Evolutionary conservation across 2,888 invertebrate species (phyloP).

Genomic region (Epinotia demarniana): DNA sequence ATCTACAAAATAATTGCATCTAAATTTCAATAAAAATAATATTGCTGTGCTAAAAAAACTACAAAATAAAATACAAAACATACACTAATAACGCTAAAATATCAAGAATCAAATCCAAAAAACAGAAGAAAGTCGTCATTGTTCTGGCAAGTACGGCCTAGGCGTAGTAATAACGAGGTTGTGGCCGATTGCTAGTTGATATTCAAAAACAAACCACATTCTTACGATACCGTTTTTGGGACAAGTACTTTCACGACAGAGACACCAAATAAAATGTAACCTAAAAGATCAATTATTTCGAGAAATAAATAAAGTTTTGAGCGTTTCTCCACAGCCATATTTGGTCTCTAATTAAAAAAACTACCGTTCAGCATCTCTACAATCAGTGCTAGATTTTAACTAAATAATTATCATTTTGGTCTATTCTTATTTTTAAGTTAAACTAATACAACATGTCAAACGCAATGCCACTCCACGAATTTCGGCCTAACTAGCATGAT

Average conservation of each 20-base stretch:
- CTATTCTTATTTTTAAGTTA: not conserved
- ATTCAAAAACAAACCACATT: not conserved
- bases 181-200: not conserved
- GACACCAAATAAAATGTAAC: conserved; percentile 37
- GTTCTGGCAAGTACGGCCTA: not conserved
- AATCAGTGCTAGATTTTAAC: not conserved
- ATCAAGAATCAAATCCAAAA: conserved; percentile 50
- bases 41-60: conserved; percentile 9
- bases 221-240: not conserved
- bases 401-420: not conserved
- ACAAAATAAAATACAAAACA: conserved; percentile 16
- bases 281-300: conserved; percentile 50
- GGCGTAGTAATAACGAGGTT: not conserved
- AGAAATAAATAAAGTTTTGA: conserved; percentile 63
- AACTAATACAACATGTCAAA: not conserved
- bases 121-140: conserved; percentile 58
- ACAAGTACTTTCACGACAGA: conserved; percentile 17
- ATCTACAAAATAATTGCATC: conserved; percentile 20
- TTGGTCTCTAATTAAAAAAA: not conserved
- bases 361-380: not conserved
- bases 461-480: too few relatives aligned
- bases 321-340: conserved; percentile 49
- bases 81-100: conserved; percentile 1
- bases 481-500: too few relatives aligned
- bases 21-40: conserved; percentile 23